phyloP scores from a whole-genome alignment of 1,140 invertebrate genomes.

The Lepidurus apus region DNA sequence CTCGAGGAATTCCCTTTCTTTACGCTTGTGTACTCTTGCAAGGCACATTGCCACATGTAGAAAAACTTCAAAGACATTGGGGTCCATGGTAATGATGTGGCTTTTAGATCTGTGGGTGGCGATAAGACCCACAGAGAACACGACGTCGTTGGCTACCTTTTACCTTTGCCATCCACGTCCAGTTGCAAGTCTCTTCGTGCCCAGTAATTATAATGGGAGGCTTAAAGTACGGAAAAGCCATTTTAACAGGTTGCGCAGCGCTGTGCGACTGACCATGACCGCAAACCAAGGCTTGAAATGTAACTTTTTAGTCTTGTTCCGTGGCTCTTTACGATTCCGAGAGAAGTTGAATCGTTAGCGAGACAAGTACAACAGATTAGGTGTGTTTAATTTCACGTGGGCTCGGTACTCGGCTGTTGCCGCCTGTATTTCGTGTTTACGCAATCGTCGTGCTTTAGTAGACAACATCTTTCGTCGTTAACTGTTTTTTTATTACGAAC shows the following conservation, averaged over 20 bases:
- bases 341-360: not conserved
- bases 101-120: slow-evolving; percentile 21
- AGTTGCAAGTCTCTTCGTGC: not conserved
- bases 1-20: not conserved
- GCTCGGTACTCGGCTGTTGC: not conserved
- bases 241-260: not conserved
- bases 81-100: not conserved
- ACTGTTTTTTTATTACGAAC: too few species aligned
- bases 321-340: not conserved
- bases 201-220: slow-evolving; percentile 1
- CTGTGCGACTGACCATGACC: not conserved
- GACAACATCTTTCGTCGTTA: too few species aligned
- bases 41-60: not conserved
- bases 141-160: slow-evolving; percentile 4
- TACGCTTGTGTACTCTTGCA: not conserved
- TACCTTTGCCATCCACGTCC: not conserved
- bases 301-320: not conserved
- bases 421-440: not conserved
- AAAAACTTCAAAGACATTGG: not conserved
- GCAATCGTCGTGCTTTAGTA: not conserved
- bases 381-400: not conserved
- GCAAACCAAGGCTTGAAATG: not conserved
- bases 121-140: not conserved
- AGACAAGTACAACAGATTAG: not conserved
- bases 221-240: not conserved